A percentile compares a stretch with the other conserved stretches of the same genome.
Conservation (phyloP, 2,888 invertebrate species). For the Orchesella flavescens region DNA sequence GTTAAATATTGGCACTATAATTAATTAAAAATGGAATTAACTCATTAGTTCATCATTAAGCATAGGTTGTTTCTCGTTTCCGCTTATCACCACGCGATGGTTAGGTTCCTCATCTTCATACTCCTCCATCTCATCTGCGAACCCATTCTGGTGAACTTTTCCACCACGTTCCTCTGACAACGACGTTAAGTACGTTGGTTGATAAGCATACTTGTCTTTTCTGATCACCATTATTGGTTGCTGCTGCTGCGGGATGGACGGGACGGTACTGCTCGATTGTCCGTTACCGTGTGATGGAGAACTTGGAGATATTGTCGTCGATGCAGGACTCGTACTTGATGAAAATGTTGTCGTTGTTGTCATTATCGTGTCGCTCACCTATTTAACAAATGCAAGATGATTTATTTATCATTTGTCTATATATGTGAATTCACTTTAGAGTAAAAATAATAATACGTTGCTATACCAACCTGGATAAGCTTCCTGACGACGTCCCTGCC, state of each 20-base stretch:
- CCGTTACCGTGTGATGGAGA: neutral
- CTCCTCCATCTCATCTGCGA: constrained; percentile 12
- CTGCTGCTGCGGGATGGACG: neutral
- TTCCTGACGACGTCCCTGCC: constrained; percentile 90
- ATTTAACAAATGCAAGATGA: neutral
- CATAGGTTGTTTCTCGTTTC: constrained; percentile 16
- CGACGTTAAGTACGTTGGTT: constrained; percentile 25
- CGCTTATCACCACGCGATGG: neutral
- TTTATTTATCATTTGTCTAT: neutral
- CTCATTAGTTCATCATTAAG: neutral
- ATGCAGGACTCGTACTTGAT: neutral
- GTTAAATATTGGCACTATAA: too few species aligned
- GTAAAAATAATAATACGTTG: too few species aligned
- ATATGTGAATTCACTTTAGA: too few species aligned
- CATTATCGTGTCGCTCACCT: constrained; percentile 22
- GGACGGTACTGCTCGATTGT: neutral
- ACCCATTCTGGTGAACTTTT: neutral
- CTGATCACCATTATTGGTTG: constrained; percentile 3
- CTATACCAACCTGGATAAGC: constrained; percentile 91
- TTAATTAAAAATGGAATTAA: too few species aligned
- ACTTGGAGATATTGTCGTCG: constrained; percentile 9
- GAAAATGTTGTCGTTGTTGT: neutral
- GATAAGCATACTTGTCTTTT: constrained; percentile 35
- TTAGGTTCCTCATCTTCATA: neutral
- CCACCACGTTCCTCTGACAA: constrained; percentile 23